Evolutionary conservation across 2,113 vertebrate genomes (phyloP), one percentile per base, ranked within the genome.

Genomic region (Boulengerochromis microlepis): DNA sequence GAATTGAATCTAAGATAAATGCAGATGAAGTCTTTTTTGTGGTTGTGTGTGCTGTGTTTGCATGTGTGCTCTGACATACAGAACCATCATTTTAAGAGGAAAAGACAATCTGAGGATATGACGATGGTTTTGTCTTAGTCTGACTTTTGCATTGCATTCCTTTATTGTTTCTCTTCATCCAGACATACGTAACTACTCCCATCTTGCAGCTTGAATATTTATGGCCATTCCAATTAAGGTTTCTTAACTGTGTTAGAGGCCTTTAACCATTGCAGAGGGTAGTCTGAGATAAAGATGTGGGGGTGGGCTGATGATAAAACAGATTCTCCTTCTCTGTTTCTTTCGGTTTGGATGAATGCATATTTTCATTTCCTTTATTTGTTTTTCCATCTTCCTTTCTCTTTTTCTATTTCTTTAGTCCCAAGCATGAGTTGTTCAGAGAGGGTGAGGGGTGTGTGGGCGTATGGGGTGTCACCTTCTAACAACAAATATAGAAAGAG

Each of bases 161-260:
- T 42, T 69, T 56, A 85, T 24, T 11, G 24, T 74, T 87, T 82
- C 53, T 35, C 71, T 84, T 83, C 52, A 3, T 89, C 45, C 3
- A 88, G 85, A 90, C 76, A 90, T 94, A 89, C 82, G 89, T 84
- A 83, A 56, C 1, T 82, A 61, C 85, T 83, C 93, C 92, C 88
- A 91, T 90, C 81, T 90, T 74, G 35, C 76, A 89, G 66, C 89
- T 95, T 95, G 93, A 94, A 96, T 96, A 96, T 96, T 95, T 95
- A 95, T 95, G 89, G 81, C 40, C 87, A 69, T 90, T 93, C 92
- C 94, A 96, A 96, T 96, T 96, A 95, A 90, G 91, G 82, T 91
- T 91, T 64, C 89, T 86, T 90, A 88, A 83, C 87, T 93, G 85
- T 93, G 87, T 85, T 85, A 86, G 83, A 92, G 88, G 87, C 89